Conservation (phyloP, 2,888 invertebrate genomes). For the Scaeva pyrastri region DNA sequence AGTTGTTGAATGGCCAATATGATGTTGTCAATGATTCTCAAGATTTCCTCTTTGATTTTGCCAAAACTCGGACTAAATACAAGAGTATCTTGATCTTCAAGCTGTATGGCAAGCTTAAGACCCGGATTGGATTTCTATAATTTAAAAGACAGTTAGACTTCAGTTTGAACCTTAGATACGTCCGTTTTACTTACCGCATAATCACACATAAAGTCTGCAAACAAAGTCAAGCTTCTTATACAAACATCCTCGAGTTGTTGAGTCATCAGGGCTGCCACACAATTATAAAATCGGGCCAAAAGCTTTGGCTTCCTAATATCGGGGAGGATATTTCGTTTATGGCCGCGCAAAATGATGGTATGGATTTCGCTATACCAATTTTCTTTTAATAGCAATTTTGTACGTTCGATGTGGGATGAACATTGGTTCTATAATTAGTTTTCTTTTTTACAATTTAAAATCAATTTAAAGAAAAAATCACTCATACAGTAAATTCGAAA, state of each 20-base stretch:
- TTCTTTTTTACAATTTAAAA: not conserved
- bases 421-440: conserved; percentile 80
- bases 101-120: conserved; percentile 84
- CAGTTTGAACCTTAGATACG: no score
- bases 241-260: conserved; percentile 93
- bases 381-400: conserved; percentile 87
- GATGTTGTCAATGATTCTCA: conserved; percentile 90
- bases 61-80: conserved; percentile 91
- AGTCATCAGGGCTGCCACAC: conserved; percentile 94
- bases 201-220: conserved; percentile 90
- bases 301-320: conserved; percentile 87
- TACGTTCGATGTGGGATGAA: conserved; percentile 87
- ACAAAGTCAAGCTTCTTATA: conserved; percentile 91
- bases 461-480: not conserved
- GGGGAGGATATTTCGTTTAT: conserved; percentile 88
- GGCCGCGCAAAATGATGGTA: conserved; percentile 85
- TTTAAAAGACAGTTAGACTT: conserved; percentile 71
- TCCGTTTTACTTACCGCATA: conserved; percentile 86
- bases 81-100: conserved; percentile 85
- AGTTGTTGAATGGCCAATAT: conserved; percentile 89
- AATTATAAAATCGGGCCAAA: conserved; percentile 92
- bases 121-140: conserved; percentile 89
- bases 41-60: conserved; percentile 89
- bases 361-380: conserved; percentile 84
- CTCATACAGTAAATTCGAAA: conserved; percentile 81